Evolutionary conservation across 2,888 invertebrate genomes (phyloP), one percentile per base, ranked within the genome.

Genomic region (Polydrusus cervinus): DNA sequence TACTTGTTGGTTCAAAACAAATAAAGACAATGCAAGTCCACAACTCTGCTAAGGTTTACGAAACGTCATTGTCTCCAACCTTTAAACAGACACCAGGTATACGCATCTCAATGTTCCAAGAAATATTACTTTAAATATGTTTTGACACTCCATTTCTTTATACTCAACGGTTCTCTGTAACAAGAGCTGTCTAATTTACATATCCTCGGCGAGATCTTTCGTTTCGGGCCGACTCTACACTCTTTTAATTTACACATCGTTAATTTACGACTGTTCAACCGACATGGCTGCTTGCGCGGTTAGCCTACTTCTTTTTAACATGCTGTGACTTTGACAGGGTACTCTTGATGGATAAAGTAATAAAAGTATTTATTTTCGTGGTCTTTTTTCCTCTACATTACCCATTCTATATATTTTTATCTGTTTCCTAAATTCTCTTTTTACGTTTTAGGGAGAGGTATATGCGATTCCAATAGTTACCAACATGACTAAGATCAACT

Each of bases 221-320:
- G 85, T 85, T 67, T 67, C 66, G 25, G 53, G 20, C 14, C 47
- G 45, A 10, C 62, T 62, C 62, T 62, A 85, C 84, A 85, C 85
- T 84, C 85, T 85, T 86, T 86, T 87, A 86, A 87, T 87, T 87
- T 87, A 87, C 87, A 87, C 86, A 81, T 86, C 83, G 83, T 83
- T 83, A 83, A 83, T 83, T 82, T 83, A 67, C 53, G 38, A 81
- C 75, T 78, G 77, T 67, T 53, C 40, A 13, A 38, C 40, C 51
- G 66, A 53, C 66, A 67, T 67, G 66, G 66, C 53, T 67, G 66
- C 66, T 53, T 64, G 64, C 64, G 30, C 45, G 57, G 38, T 38
- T 60, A 60, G 64, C 64, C 64, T 64, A 47, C 64, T 47, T 64
- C 30, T 64, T 64, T 43, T 47, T 47, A 47, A 64, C 47, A 49